Evolutionary conservation across 2,888 invertebrate species (phyloP), one percentile per base, ranked within the genome.

Genomic region (Salpingus planirostris): DNA sequence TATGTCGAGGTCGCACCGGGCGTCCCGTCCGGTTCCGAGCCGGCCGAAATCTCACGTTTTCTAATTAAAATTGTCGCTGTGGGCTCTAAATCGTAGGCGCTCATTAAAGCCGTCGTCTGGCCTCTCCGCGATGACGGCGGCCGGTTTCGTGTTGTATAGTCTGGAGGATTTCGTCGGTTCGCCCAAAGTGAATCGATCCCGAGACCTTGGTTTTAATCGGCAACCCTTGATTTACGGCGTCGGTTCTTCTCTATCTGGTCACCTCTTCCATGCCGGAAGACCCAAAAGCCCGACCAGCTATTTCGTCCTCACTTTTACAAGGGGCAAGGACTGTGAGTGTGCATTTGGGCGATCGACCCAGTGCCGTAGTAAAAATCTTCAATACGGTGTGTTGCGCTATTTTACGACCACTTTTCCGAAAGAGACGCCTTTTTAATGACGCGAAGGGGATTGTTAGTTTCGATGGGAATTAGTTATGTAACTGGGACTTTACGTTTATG

Each of bases 261-360:
- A 48, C 46, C 46, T 46, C n/a, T n/a, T n/a, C n/a, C n/a, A 43
- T 47, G 50, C 50, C 50, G 47, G 50, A 50, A 49, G 50, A 50
- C 49, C n/a, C 44, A 44, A 40, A 43, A 39, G 40, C 31, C 36
- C 36, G 47, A 38, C 44, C 48, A 48, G 41, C 36, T 25, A 28
- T 24, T 27, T 11, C 28, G 24, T 25, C 18, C 18, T 8, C 6
- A 18, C 18, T 7, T 18, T 8, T 8, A 18, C 8, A 26, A 25
- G 29, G 22, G 25, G 21, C 24, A 6, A 13, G 15, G 21, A 23
- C n/a, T 27, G 26, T 24, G 21, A 10, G 26, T 29, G 11, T 32
- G 31, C 22, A 31, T 31, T 22, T 44, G 44, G 43, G 18, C n/a
- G n/a, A n/a, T n/a, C n/a, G n/a, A n/a, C n/a, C 33, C 41, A 38